These are phyloP conservation scores for Acheta domesticus DNA, from an alignment of 2,888 invertebrate genomes.

Conservation along the genomic window DNA sequence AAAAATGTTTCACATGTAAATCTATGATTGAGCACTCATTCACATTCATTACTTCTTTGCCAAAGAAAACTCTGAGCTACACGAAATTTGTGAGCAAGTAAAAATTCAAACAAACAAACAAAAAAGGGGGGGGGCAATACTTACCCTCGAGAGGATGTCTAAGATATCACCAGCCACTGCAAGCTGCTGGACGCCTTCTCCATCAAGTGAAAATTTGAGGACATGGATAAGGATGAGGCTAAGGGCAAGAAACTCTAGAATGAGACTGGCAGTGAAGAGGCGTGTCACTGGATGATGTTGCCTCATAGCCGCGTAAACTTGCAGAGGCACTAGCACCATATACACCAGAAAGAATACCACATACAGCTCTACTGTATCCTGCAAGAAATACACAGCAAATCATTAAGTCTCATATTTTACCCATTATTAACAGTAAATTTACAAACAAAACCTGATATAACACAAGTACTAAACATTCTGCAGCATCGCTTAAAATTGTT, in stretches of 20 bases:
- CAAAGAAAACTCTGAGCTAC: too few relatives aligned
- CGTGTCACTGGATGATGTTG: conserved; percentile 90
- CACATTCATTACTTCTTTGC: too few relatives aligned
- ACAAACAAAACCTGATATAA: not conserved
- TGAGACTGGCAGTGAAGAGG: conserved; percentile 81
- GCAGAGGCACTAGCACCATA: conserved; percentile 79
- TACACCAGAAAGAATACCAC: conserved; percentile 83
- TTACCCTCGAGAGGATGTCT: conserved; percentile 85
- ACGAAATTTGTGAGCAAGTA: conserved; percentile 22
- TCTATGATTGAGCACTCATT: too few relatives aligned
- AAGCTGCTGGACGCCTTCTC: conserved; percentile 77
- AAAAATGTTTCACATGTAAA: too few relatives aligned
- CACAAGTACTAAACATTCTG: too few relatives aligned
- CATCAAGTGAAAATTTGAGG: conserved; percentile 86
- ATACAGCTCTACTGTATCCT: conserved; percentile 88
- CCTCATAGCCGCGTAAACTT: conserved; percentile 82
- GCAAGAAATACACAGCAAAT: conserved; percentile 38
- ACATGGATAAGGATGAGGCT: conserved; percentile 85
- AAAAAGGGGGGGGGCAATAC: too few relatives aligned
- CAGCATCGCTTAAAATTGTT: not conserved
- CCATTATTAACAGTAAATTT: not conserved
- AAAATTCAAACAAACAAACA: not conserved
- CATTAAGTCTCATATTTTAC: not conserved
- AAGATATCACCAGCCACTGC: conserved; percentile 87
- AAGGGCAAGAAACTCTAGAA: conserved; percentile 80